Percentiles rank a stretch among this genome's conserved stretches.
phyloP scores from a whole-genome alignment of 2,113 vertebrate genomes.

The Fregetta grallaria region DNA sequence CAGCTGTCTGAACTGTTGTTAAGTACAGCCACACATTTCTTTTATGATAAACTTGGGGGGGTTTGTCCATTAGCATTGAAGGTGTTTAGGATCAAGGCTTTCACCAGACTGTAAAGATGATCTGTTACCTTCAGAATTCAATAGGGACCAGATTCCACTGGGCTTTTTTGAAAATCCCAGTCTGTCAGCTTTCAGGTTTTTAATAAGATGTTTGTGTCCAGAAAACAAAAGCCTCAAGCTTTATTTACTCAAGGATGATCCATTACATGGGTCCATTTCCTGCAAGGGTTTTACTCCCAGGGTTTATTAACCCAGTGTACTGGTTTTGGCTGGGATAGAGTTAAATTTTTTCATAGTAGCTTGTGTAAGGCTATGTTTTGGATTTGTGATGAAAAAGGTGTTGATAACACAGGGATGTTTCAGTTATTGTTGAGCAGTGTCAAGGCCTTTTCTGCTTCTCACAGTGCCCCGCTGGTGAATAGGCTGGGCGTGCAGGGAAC shows the following conservation, averaged over 20 bases:
- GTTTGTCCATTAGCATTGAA: neutral
- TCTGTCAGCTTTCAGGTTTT: neutral
- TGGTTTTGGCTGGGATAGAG: neutral
- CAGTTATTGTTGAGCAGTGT: rapidly evolving
- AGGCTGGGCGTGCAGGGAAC: neutral
- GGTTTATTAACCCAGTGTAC: neutral
- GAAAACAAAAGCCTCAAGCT: neutral
- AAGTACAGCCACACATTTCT: neutral
- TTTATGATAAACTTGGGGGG: neutral
- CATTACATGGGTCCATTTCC: neutral
- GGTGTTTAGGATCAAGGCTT: neutral
- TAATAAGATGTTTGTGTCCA: too few relatives aligned
- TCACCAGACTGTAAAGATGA: neutral
- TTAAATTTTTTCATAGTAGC: neutral
- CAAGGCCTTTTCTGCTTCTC: neutral
- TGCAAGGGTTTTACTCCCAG: neutral
- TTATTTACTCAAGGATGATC: neutral
- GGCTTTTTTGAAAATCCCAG: neutral
- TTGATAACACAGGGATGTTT: neutral
- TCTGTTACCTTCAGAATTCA: neutral
- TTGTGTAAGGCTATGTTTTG: neutral
- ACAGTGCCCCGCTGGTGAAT: neutral
- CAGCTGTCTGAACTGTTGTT: neutral
- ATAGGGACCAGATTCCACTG: neutral
- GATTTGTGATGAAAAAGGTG: neutral